Base-by-base conservation (phyloP, 2,888 invertebrate species). In the Metacarcinus magister region DNA sequence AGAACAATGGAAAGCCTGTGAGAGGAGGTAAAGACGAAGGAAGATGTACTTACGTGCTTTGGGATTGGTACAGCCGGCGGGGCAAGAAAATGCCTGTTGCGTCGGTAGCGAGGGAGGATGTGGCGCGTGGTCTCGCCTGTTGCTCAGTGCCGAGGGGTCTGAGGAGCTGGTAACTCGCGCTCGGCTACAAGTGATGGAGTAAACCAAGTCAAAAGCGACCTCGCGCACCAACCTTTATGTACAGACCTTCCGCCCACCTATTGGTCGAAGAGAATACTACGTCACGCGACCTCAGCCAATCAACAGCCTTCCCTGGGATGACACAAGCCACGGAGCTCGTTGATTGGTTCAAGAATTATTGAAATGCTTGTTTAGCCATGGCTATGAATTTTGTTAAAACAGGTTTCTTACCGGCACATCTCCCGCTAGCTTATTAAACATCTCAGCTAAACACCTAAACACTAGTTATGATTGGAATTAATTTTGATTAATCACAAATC, bases 161-260 rank as follows among this genome's bases (percentile, higher is more conserved):
- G 82, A 82, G 32, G 82, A 82, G 82, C 82, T 82, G 82, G 82
- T 32, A 82, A 82, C 82, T 82, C 82, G 32, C 82, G 82, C 32
- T 82, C 82, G 82, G 82, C 82, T 82, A 82, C 82, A 82, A 82
- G 82, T 32, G 82, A 82, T 82, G 82, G 82, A 82, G 82, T 82
- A 82, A 32, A 82, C 82, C 82, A 82, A 82, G 82, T 82, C 82
- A 82, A 82, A 82, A 82, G 82, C 82, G 82, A 32, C 82, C 82
- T 82, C 82, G 82, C 82, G 82, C 82, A 23, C 82, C 82, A 82
- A 82, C 82, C 82, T 82, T 82, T 82, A 82, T 82, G 82, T 82
- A 82, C 82, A 82, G 32, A 82, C 82, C 82, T 82, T 82, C 28
- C 82, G 82, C 82, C 82, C 82, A 82, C 82, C 82, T 32, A 82